Evolutionary conservation across 2,888 invertebrate genomes (phyloP).

Genomic region (Allygus modestus): DNA sequence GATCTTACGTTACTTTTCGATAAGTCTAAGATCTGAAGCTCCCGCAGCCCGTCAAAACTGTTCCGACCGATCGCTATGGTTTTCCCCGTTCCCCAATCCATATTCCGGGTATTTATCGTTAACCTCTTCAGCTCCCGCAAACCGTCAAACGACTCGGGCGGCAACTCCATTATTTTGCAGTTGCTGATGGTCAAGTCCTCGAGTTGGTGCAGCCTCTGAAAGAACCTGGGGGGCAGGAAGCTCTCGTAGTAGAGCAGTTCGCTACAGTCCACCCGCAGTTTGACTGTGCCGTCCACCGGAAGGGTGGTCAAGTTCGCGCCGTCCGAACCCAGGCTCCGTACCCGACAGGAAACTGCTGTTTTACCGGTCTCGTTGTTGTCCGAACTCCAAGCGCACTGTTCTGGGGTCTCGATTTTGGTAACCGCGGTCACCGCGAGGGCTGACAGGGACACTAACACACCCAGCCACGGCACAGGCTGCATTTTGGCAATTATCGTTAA

Average conservation of each 20-base stretch:
- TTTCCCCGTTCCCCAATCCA: slow-evolving; percentile 86
- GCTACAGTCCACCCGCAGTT: slow-evolving; percentile 86
- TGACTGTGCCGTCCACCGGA: slow-evolving; percentile 84
- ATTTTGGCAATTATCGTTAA: slow-evolving; percentile 74
- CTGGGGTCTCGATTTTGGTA: slow-evolving; percentile 75
- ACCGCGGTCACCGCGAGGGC: slow-evolving; percentile 75
- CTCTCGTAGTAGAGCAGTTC: slow-evolving; percentile 88
- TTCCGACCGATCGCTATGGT: slow-evolving; percentile 85
- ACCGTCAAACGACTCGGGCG: slow-evolving; percentile 88
- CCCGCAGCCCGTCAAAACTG: slow-evolving; percentile 86
- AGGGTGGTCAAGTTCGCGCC: slow-evolving; percentile 82
- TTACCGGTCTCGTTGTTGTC: slow-evolving; percentile 75
- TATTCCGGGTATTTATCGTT: slow-evolving; percentile 87
- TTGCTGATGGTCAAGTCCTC: slow-evolving; percentile 86
- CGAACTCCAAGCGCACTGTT: slow-evolving; percentile 76
- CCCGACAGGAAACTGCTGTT: slow-evolving; percentile 81
- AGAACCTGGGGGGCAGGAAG: slow-evolving; percentile 83
- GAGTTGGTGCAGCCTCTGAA: slow-evolving; percentile 84
- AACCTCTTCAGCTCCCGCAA: slow-evolving; percentile 87
- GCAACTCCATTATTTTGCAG: slow-evolving; percentile 88
- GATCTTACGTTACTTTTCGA: slow-evolving; percentile 90
- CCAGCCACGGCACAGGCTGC: slow-evolving; percentile 73
- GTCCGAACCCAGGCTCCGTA: slow-evolving; percentile 81
- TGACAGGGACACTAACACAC: slow-evolving; percentile 75
- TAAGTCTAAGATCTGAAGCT: slow-evolving; percentile 88